Base-by-base conservation (phyloP, 2,888 invertebrate genomes). In the Phrixothrix hirtus region DNA sequence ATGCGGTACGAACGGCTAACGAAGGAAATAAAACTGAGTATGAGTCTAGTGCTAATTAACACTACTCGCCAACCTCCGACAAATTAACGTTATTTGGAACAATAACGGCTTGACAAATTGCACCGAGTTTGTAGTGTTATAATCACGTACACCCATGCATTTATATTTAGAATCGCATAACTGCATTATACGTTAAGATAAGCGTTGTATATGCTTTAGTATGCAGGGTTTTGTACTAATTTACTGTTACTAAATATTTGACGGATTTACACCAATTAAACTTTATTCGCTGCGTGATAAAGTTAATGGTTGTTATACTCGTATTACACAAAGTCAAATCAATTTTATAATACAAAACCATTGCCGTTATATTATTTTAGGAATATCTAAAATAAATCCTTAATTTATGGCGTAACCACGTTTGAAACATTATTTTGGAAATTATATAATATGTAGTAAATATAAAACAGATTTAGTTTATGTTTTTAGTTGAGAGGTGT, bases 61-160 rank as follows among this genome's bases (percentile, higher is more conserved):
- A 35, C 15, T 15, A 39, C 47, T 7, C 11, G 7, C 2, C 26
- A 17, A 30, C 37, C 13, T 36, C 21, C 17, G 6, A 21, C 38
- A 45, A 27, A 54, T 54, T 42, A 44, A 38, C 30, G 35, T 43
- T 49, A 46, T 52, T 51, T 52, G 35, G 21, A 27, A 42, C 48
- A 37, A 52, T 32, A 51, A 45, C 38, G 46, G 31, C 45, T 43
- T 49, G 58, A 54, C 46, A 56, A 59, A 59, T 59, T 54, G 35
- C 52, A 46, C 31, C 36, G 46, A 42, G 17, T 49, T 16, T 50
- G 42, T 47, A 14, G 31, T 37, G 26, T 36, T 37, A 53, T 51
- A 54, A 54, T 56, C 53, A 56, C 53, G 54, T 59, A 37, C 53
- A 37, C 16, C 48, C 48, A 50, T 54, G 54, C 50, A 56, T 54